A percentile compares a stretch with the other conserved stretches of the same genome.
These are phyloP conservation scores for Potamilus streckersoni DNA, from an alignment of 1,140 invertebrate genomes.

Conservation along the genomic window DNA sequence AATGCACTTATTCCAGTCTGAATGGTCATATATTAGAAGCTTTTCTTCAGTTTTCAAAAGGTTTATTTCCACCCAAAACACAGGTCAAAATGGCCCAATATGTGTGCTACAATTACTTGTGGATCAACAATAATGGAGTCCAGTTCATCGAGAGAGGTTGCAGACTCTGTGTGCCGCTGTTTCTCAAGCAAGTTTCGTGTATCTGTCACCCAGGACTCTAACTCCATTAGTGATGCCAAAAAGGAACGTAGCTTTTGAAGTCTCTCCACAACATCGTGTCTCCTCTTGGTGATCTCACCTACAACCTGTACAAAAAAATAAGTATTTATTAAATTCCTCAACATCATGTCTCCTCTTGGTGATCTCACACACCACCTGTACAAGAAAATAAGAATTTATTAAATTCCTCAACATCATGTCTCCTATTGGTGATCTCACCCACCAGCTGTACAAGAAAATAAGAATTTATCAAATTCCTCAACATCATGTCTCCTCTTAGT, in stretches of 20 bases:
- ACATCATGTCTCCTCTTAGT: background rate
- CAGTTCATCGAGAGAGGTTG: conserved; percentile 64
- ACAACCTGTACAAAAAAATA: conserved; percentile 37
- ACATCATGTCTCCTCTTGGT: background rate
- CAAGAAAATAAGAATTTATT: background rate
- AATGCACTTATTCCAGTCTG: too few relatives aligned
- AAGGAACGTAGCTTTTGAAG: conserved; percentile 46
- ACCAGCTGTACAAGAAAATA: background rate
- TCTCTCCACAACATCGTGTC: conserved; percentile 38
- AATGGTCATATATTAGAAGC: too few relatives aligned
- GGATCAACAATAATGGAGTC: conserved; percentile 73
- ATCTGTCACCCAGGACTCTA: conserved; percentile 52
- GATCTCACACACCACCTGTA: background rate
- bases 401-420: background rate
- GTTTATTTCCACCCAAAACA: too few relatives aligned
- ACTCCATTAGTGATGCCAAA: conserved; percentile 44
- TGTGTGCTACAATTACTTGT: conserved; percentile 68
- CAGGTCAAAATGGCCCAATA: too few relatives aligned
- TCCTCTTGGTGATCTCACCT: conserved; percentile 47
- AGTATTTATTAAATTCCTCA: background rate
- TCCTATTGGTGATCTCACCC: background rate
- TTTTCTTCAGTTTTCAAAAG: too few relatives aligned
- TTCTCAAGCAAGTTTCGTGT: conserved; percentile 49
- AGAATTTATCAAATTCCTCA: background rate
- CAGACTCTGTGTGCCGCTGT: conserved; percentile 38